Conservation (phyloP, 2,797 vertebrate species). For the Danio kyathit region DNA sequence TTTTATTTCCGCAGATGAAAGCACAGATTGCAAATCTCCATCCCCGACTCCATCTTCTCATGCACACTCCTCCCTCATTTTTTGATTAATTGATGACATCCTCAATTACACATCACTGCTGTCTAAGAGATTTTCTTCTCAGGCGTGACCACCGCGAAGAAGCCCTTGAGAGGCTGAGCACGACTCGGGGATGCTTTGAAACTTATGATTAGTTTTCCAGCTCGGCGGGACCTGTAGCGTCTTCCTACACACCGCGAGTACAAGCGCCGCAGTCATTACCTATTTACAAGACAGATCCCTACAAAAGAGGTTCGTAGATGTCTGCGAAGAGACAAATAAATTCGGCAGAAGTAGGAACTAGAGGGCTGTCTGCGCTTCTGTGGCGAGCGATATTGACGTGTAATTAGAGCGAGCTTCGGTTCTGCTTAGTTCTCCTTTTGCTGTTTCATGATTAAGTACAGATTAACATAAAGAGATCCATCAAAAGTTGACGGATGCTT, state of each 20-base stretch:
- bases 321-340: slow-evolving; percentile 27
- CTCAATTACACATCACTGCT: slow-evolving; percentile 61
- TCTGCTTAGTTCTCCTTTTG: slow-evolving; percentile 41
- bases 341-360: not conserved
- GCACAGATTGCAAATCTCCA: slow-evolving; percentile 23
- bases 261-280: slow-evolving; percentile 47
- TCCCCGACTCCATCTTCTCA: slow-evolving; percentile 16
- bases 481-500: slow-evolving; percentile 51
- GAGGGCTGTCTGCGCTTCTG: slow-evolving; percentile 2
- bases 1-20: slow-evolving; percentile 56
- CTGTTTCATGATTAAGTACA: slow-evolving; percentile 54
- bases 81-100: slow-evolving; percentile 65
- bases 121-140: slow-evolving; percentile 47
- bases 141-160: slow-evolving; percentile 33
- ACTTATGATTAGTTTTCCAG: slow-evolving; percentile 57
- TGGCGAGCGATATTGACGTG: slow-evolving; percentile 28
- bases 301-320: slow-evolving; percentile 29
- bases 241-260: slow-evolving; percentile 43
- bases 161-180: slow-evolving; percentile 55
- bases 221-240: slow-evolving; percentile 48
- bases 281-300: slow-evolving; percentile 44
- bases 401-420: slow-evolving; percentile 50
- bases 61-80: slow-evolving; percentile 42
- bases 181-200: slow-evolving; percentile 51
- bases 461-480: slow-evolving; percentile 64